Percentiles rank a stretch among this genome's conserved stretches.
phyloP scores from a whole-genome alignment of 2,797 vertebrate species.

The Epinephelus malabaricus region DNA sequence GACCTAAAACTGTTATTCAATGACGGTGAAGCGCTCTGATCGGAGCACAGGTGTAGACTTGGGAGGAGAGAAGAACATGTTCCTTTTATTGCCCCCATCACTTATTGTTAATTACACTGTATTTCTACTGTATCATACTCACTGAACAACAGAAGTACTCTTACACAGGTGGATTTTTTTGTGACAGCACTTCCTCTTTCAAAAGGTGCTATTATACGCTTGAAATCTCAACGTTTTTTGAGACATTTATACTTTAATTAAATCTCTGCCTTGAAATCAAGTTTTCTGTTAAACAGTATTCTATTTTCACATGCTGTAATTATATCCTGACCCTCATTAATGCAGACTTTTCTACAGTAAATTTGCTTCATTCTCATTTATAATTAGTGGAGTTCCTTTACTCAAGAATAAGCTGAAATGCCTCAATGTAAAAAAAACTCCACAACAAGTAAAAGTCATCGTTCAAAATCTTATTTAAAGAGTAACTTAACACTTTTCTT shows the following conservation, averaged over 20 bases:
- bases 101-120: constrained; percentile 8
- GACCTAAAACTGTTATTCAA: constrained; percentile 17
- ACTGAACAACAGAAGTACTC: not conserved
- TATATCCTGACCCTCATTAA: not conserved
- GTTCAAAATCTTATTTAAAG: not conserved
- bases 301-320: not conserved
- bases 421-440: not conserved
- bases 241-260: constrained; percentile 15
- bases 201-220: not conserved
- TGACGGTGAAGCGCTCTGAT: not conserved
- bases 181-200: not conserved
- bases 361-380: not conserved
- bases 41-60: not conserved
- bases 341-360: not conserved
- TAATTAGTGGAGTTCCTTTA: not conserved
- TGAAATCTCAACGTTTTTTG: not conserved
- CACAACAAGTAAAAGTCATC: not conserved
- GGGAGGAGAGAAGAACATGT: not conserved
- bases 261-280: not conserved
- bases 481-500: not conserved
- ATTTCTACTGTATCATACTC: not conserved
- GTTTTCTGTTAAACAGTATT: not conserved
- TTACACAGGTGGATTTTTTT: too few relatives aligned
- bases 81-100: constrained; percentile 6
- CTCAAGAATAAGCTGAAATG: not conserved